Percentiles rank a stretch among this genome's conserved stretches.
phyloP scores from a whole-genome alignment of 2,888 invertebrate species.

The Incurvaria masculella region DNA sequence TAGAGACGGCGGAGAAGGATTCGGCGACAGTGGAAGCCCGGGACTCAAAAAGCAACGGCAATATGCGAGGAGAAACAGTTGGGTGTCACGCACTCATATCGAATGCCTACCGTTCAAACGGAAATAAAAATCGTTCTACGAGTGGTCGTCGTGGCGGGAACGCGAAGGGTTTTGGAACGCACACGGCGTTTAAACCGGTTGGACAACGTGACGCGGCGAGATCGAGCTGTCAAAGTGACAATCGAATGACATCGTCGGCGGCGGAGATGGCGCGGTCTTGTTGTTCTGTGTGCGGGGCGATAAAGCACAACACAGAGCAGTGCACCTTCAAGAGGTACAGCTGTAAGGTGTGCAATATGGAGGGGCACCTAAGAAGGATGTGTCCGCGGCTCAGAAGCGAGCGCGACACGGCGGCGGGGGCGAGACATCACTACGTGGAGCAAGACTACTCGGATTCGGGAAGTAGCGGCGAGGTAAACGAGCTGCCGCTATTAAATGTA shows the following conservation, averaged over 20 bases:
- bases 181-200: no score
- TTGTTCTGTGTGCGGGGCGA: neutral
- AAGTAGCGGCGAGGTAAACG: neutral
- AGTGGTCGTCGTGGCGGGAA: no score
- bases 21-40: neutral
- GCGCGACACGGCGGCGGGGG: neutral
- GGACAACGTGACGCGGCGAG: no score
- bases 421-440: neutral
- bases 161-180: no score
- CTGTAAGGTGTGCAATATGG: neutral
- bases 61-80: no score
- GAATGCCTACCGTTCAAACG: no score
- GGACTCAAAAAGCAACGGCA: no score
- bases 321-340: neutral
- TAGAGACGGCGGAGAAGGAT: conserved; percentile 3
- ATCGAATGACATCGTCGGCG: no score
- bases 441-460: neutral
- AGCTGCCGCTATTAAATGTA: neutral
- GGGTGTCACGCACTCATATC: no score
- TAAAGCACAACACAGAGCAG: neutral
- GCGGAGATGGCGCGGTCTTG: neutral
- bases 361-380: neutral
- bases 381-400: neutral
- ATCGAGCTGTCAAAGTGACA: no score
- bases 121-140: no score